These are phyloP conservation scores for Erythrolamprus reginae DNA, from an alignment of 2,113 vertebrate species.

Conservation along the genomic window DNA sequence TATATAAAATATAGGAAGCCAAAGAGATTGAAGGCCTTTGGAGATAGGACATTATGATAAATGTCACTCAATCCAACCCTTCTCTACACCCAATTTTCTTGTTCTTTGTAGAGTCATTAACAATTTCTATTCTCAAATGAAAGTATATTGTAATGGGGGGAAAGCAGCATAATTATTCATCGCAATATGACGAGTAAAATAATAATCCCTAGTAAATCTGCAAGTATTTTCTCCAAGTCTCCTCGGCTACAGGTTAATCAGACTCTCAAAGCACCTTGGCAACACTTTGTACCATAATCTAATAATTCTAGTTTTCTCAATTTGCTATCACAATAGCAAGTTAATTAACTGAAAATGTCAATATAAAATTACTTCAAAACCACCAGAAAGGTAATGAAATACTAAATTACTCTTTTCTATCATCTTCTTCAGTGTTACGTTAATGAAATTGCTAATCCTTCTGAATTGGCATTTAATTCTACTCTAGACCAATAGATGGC, in stretches of 20 bases:
- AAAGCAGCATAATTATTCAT: background rate
- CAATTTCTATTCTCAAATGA: background rate
- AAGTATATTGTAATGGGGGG: background rate
- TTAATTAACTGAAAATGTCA: background rate
- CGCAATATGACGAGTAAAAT: background rate
- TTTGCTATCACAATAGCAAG: background rate
- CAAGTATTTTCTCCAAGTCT: background rate
- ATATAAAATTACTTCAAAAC: background rate
- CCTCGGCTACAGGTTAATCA: background rate
- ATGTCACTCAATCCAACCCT: background rate
- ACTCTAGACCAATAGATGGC: slow-evolving; percentile 35
- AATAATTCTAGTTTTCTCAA: background rate
- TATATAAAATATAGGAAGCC: background rate
- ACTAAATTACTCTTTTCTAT: background rate
- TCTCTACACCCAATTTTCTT: background rate
- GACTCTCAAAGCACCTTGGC: background rate
- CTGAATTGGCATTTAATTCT: background rate
- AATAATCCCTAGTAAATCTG: background rate
- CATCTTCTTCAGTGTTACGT: background rate
- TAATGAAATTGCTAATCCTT: background rate
- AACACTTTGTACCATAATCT: background rate
- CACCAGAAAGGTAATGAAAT: background rate
- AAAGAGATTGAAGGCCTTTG: background rate
- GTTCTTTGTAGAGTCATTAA: background rate
- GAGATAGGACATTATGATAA: background rate